Base-by-base conservation (phyloP, 2,888 invertebrate species). In the Pseudolycoriella hygida region DNA sequence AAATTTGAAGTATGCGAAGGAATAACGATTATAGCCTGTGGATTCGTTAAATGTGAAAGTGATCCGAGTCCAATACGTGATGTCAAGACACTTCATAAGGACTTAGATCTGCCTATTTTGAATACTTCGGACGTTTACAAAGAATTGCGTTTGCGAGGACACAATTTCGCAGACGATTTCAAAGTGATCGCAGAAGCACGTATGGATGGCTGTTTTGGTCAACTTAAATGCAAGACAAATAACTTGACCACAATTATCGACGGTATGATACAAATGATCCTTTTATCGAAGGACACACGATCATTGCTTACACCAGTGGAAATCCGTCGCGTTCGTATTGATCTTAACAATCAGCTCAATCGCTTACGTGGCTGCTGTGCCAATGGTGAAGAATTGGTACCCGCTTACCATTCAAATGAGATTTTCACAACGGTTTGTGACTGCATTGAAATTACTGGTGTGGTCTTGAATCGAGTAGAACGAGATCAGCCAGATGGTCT, bases 181-280 rank as follows among this genome's bases (percentile, higher is more conserved):
- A 41, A 42, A 43, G 88, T 88, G 44, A 80, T 90, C 51, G 60
- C 67, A 30, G 60, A 68, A 34, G 72, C 82, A 1, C 80, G 84
- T 59, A 73, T 77, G 58, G 69, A 71, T 56, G 48, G 46, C 11
- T 14, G 30, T 2, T 30, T 42, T 15, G 89, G 87, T 43, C 67
- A 74, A 56, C 69, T 93, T 18, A 55, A 66, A 34, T 86, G 84
- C 84, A 89, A 88, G 84, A 68, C 71, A 42, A 76, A 76, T 54
- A 81, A 83, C 62, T 89, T 86, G 86, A 75, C 81, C 15, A 73
- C 80, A 2, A 83, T 84, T 62, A 70, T 88, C 65, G 88, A 88
- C 63, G 79, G 80, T 41, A 78, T 88, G 76, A 68, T 93, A 12
- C 92, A 93, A 62, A 75, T 85, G 54, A 74, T 76, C 54, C 76